Evolutionary conservation across 2,888 invertebrate species (phyloP).

Genomic region (Acleris cristana): DNA sequence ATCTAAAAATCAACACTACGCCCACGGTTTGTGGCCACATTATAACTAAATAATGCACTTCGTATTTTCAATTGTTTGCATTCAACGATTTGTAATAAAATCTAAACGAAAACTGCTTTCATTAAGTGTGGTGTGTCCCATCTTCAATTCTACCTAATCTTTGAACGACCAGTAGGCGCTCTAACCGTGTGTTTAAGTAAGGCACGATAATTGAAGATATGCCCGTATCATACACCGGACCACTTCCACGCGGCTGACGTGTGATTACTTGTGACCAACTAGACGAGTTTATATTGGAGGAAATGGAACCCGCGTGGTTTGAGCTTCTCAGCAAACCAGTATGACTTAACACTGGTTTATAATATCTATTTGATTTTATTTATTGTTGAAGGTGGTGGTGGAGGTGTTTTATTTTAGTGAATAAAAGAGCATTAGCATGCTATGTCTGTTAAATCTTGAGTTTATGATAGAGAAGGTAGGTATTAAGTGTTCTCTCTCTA

Average conservation of each 20-base stretch:
- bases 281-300: conserved; percentile 53
- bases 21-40: too few species aligned
- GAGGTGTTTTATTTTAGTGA: too few species aligned
- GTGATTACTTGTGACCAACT: conserved; percentile 59
- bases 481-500: too few species aligned
- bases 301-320: conserved; percentile 40
- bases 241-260: conserved; percentile 62
- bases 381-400: neutral
- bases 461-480: too few species aligned
- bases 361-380: conserved; percentile 16
- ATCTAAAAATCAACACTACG: too few species aligned
- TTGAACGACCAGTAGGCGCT: conserved; percentile 61
- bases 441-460: too few species aligned
- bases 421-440: too few species aligned
- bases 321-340: neutral
- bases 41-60: too few species aligned
- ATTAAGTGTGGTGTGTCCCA: neutral
- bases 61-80: too few species aligned
- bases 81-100: too few species aligned
- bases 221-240: conserved; percentile 70
- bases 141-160: conserved; percentile 41
- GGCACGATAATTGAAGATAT: conserved; percentile 83
- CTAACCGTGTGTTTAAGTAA: conserved; percentile 80
- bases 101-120: too few species aligned
- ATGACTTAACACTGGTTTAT: neutral